phyloP scores from a whole-genome alignment of 2,888 invertebrate genomes.

The Lasioglossum figueresi region DNA sequence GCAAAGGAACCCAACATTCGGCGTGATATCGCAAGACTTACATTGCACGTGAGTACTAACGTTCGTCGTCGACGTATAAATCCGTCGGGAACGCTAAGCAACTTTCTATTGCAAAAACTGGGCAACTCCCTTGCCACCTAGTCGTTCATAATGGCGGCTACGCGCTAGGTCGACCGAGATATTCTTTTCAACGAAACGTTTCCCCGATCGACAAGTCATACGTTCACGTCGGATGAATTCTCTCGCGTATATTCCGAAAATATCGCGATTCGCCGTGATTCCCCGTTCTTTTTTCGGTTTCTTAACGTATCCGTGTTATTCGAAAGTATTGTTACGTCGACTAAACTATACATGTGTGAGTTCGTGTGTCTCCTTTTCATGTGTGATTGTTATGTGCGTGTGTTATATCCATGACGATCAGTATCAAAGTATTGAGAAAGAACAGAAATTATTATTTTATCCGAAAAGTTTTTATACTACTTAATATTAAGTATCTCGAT shows the following conservation, averaged over 20 bases:
- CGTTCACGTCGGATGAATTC: not conserved
- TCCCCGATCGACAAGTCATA: conserved; percentile 39
- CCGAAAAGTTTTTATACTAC: conserved; percentile 26
- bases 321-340: conserved; percentile 56
- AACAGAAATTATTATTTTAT: conserved; percentile 36
- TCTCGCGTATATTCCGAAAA: conserved; percentile 14
- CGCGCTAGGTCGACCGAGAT: conserved; percentile 61
- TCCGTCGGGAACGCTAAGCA: conserved; percentile 29
- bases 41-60: conserved; percentile 77
- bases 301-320: conserved; percentile 35
- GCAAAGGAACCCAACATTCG: conserved; percentile 73
- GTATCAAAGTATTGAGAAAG: conserved; percentile 46
- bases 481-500: conserved; percentile 30
- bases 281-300: conserved; percentile 12
- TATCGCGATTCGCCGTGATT: not conserved
- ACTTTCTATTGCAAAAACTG: conserved; percentile 60
- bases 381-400: conserved; percentile 37
- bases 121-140: conserved; percentile 75
- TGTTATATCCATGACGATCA: conserved; percentile 61
- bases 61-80: conserved; percentile 14
- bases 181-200: conserved; percentile 50
- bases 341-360: conserved; percentile 50
- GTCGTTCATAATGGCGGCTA: conserved; percentile 74
- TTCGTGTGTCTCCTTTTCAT: conserved; percentile 41
- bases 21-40: conserved; percentile 72